Percentiles rank a stretch among this genome's conserved stretches.
Evolutionary conservation across 2,113 vertebrate genomes (phyloP).

Genomic region (Oreotrochilus melanogaster): DNA sequence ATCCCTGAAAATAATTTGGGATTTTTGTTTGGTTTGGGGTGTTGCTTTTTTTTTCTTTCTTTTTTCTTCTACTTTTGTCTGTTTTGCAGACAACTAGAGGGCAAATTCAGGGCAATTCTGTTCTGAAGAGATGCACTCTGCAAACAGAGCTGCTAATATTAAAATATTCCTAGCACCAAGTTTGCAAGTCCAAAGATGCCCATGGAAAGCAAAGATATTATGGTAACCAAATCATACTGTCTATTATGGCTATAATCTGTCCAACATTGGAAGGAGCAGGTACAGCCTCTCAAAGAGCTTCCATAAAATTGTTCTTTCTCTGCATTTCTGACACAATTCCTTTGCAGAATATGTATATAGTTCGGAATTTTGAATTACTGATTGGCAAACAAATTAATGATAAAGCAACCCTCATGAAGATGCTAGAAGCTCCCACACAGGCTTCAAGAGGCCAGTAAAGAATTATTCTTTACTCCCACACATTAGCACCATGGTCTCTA

Average conservation of each 20-base stretch:
- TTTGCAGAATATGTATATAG: background rate
- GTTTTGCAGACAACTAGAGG: constrained; percentile 1
- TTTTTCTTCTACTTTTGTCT: background rate
- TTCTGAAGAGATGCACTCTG: background rate
- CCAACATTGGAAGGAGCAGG: background rate
- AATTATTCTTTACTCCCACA: background rate
- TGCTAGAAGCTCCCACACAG: background rate
- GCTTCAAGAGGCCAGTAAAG: background rate
- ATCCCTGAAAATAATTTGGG: background rate
- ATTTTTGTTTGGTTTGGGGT: background rate
- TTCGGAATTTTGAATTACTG: background rate
- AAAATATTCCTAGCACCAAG: background rate
- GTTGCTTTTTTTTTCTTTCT: background rate
- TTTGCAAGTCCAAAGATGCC: background rate
- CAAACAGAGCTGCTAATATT: background rate
- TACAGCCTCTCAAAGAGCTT: constrained; percentile 6
- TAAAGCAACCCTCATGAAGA: background rate
- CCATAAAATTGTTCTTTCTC: background rate
- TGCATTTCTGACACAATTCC: background rate
- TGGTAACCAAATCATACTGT: background rate
- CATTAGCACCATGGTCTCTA: background rate
- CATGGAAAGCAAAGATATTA: background rate
- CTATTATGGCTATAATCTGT: background rate
- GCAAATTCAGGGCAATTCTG: background rate
- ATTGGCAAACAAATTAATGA: background rate